Evolutionary conservation across 1,140 invertebrate species (phyloP).

Genomic region (Drosophila orena): DNA sequence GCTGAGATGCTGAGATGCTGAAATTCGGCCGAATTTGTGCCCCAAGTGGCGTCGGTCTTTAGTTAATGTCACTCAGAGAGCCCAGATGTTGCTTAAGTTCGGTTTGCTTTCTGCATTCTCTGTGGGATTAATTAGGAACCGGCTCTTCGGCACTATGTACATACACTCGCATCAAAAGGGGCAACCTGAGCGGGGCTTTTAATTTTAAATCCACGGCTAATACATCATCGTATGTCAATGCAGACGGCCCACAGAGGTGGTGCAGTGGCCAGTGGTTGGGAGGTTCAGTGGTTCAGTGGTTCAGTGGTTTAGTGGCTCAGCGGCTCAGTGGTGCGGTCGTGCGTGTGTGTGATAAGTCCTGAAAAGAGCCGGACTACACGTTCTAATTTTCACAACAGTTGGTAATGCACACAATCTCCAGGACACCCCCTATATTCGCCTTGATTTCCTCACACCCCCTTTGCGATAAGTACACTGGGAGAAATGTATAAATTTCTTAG

Average conservation of each 20-base stretch:
- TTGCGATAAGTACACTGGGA: background rate
- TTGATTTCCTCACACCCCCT: conserved; percentile 14
- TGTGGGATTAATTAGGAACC: conserved; percentile 62
- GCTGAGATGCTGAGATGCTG: background rate
- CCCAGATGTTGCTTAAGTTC: conserved; percentile 53
- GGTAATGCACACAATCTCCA: conserved; percentile 30
- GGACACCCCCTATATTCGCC: conserved; percentile 6
- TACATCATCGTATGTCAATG: conserved; percentile 80
- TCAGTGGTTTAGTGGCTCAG: conserved; percentile 12
- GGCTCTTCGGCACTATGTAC: background rate
- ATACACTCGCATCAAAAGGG: conserved; percentile 46
- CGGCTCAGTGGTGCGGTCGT: conserved; percentile 47
- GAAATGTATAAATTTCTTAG: background rate
- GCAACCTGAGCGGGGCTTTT: conserved; percentile 74
- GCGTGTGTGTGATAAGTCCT: conserved; percentile 80
- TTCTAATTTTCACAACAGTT: conserved; percentile 78
- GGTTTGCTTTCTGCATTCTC: background rate
- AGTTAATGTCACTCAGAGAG: conserved; percentile 72
- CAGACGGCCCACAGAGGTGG: conserved; percentile 40
- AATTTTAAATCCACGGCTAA: conserved; percentile 75
- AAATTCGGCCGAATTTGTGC: conserved; percentile 51
- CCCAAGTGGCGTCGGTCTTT: conserved; percentile 70
- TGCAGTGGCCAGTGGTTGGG: background rate
- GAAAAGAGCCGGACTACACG: conserved; percentile 68
- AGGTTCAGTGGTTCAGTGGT: background rate